Evolutionary conservation across 2,888 invertebrate genomes (phyloP).

Genomic region (Lochmaea capreae): DNA sequence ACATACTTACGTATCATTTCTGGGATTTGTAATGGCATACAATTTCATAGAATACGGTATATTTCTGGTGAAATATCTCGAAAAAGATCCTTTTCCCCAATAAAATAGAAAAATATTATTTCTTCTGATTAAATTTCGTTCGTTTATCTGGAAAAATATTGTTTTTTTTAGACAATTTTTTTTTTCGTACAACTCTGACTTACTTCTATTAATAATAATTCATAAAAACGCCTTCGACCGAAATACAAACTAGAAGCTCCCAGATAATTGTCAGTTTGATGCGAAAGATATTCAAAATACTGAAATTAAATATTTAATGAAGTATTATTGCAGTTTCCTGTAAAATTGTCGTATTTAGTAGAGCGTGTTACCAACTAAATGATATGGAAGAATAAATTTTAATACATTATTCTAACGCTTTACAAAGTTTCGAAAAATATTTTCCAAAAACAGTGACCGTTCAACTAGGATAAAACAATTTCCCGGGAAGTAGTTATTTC

Average conservation of each 20-base stretch:
- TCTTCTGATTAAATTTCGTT: conserved; percentile 71
- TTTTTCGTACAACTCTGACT: conserved; percentile 28
- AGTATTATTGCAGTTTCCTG: no score
- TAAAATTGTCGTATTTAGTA: no score
- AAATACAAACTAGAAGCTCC: conserved; percentile 69
- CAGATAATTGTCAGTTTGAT: conserved; percentile 67
- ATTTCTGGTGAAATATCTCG: conserved; percentile 67
- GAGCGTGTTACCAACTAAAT: no score
- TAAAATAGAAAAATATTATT: conserved; percentile 76
- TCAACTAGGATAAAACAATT: no score
- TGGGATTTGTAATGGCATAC: conserved; percentile 75
- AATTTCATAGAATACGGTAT: conserved; percentile 71
- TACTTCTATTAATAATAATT: conserved; percentile 70
- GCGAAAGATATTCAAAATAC: conserved; percentile 69
- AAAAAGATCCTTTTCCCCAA: conserved; percentile 71
- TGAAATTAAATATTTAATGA: conserved; percentile 53
- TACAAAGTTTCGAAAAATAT: no score
- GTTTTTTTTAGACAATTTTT: neutral
- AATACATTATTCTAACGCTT: no score
- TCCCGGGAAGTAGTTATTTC: no score
- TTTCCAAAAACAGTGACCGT: no score
- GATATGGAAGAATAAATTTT: no score
- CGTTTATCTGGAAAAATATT: conserved; percentile 62
- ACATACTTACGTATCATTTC: conserved; percentile 69
- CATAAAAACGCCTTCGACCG: conserved; percentile 69